Conservation (phyloP, 1,140 invertebrate genomes). For the Bombyx mandarina region DNA sequence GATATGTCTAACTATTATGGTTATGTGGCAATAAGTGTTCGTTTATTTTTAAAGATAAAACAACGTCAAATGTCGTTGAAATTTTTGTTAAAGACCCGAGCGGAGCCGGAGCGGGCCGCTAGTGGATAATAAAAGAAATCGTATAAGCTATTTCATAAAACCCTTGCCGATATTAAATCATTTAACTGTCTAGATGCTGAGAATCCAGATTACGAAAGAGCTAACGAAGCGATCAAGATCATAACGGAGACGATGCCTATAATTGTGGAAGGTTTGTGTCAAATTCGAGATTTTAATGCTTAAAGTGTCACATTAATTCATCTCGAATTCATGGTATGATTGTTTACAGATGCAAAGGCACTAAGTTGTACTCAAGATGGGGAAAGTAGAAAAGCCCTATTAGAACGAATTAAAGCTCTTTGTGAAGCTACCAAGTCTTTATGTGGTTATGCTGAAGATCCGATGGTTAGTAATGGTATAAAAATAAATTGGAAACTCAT, state of each 20-base stretch:
- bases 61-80: too few relatives aligned
- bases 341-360: constrained; percentile 1
- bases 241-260: constrained; percentile 24
- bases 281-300: background rate
- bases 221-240: constrained; percentile 17
- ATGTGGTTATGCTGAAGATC: constrained; percentile 7
- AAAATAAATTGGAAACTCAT: background rate
- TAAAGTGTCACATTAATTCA: background rate
- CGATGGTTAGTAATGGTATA: constrained; percentile 2
- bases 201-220: constrained; percentile 23
- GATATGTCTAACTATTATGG: too few relatives aligned
- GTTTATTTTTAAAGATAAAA: too few relatives aligned
- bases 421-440: constrained; percentile 13
- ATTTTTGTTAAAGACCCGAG: too few relatives aligned
- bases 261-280: constrained; percentile 16
- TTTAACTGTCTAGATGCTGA: constrained; percentile 16
- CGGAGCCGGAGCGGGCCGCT: too few relatives aligned
- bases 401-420: constrained; percentile 7
- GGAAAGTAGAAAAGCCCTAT: background rate
- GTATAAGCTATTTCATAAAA: too few relatives aligned
- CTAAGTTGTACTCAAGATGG: constrained; percentile 3
- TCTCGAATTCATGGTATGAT: background rate
- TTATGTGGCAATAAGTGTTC: too few relatives aligned
- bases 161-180: too few relatives aligned
- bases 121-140: too few relatives aligned